phyloP scores from a whole-genome alignment of 2,113 vertebrate species.

The Falcunculus frontatus region DNA sequence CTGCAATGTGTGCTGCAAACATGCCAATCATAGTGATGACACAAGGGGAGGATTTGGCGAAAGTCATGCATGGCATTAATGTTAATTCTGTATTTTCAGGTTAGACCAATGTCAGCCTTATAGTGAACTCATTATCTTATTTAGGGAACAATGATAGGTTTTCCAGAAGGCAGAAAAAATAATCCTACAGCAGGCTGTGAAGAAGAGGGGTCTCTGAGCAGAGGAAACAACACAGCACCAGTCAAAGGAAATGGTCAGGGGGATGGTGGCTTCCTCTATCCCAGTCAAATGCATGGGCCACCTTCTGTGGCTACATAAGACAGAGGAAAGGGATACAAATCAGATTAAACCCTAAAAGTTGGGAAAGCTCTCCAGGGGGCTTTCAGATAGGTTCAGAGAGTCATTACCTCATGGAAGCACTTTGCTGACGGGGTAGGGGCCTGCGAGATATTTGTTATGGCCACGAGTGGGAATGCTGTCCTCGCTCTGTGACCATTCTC shows the following conservation, averaged over 20 bases:
- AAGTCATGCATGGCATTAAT: conserved; percentile 17
- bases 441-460: background rate
- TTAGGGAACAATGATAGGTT: background rate
- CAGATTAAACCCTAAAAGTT: background rate
- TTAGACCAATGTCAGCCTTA: background rate
- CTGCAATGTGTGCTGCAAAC: conserved; percentile 76
- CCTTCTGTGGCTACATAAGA: background rate
- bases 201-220: background rate
- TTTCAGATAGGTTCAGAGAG: background rate
- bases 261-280: background rate
- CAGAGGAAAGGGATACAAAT: background rate
- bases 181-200: background rate
- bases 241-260: background rate
- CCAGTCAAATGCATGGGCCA: background rate
- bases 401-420: background rate
- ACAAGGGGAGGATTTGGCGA: conserved; percentile 62
- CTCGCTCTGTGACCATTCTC: fast-evolving
- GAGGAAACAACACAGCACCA: background rate
- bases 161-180: conserved; percentile 8
- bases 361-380: background rate
- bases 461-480: background rate
- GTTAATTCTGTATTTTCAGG: conserved; percentile 2
- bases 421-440: background rate
- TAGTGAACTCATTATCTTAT: background rate
- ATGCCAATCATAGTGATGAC: conserved; percentile 71